phyloP scores from a whole-genome alignment of 2,888 invertebrate species.

The Pheosia tremula region DNA sequence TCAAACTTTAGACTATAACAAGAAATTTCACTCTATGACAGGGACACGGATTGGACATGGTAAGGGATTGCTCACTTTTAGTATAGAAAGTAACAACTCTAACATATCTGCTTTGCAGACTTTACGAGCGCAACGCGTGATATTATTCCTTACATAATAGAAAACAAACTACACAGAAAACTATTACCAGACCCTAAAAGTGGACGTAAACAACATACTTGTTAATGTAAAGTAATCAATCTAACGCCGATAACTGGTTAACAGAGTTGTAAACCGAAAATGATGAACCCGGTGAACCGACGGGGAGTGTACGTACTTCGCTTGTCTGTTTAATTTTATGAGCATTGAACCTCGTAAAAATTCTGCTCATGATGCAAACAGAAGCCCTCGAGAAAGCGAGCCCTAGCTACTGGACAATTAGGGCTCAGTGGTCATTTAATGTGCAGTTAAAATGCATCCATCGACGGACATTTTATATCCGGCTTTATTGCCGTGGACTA shows the following conservation, averaged over 20 bases:
- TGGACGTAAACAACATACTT: slow-evolving; percentile 30
- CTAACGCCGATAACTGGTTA: slow-evolving; percentile 30
- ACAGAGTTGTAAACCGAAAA: slow-evolving; percentile 36
- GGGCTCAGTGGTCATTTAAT: slow-evolving; percentile 71
- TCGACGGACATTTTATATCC: slow-evolving; percentile 65
- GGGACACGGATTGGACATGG: too few species aligned
- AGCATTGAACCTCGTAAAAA: slow-evolving; percentile 63
- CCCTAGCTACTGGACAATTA: slow-evolving; percentile 62
- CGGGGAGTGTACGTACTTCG: slow-evolving; percentile 42
- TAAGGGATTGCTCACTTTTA: too few species aligned
- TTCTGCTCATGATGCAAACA: slow-evolving; percentile 50
- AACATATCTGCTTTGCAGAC: too few species aligned
- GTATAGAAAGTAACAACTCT: too few species aligned
- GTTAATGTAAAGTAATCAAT: slow-evolving; percentile 25
- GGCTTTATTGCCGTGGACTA: slow-evolving; percentile 55
- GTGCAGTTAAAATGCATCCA: slow-evolving; percentile 67
- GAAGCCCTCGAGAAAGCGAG: slow-evolving; percentile 48
- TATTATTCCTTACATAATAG: too few species aligned
- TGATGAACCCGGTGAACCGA: slow-evolving; percentile 21
- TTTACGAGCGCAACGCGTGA: too few species aligned
- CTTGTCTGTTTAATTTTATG: slow-evolving; percentile 57
- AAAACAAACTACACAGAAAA: neutral
- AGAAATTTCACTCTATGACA: too few species aligned
- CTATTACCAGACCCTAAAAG: slow-evolving; percentile 18
- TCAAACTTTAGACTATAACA: too few species aligned